A percentile compares a stretch with the other conserved stretches of the same genome.
Conservation (phyloP, 2,113 vertebrate species). For the Lycocorax pyrrhopterus region DNA sequence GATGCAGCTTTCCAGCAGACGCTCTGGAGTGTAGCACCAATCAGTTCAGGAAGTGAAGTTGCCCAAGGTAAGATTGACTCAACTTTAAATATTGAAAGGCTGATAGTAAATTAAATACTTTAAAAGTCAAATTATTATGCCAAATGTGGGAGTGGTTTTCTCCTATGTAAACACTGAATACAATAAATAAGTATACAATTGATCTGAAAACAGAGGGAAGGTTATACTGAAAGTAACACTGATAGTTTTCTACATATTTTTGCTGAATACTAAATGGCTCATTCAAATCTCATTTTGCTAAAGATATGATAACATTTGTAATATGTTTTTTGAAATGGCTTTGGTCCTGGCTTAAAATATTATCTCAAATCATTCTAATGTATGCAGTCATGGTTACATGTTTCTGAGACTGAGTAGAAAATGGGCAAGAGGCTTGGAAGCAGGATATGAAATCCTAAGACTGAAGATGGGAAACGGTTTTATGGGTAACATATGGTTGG, state of each 20-base stretch:
- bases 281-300: not conserved
- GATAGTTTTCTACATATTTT: not conserved
- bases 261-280: not conserved
- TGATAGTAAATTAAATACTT: not conserved
- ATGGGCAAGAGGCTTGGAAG: not conserved
- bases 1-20: slow-evolving; percentile 97
- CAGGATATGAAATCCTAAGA: not conserved
- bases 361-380: not conserved
- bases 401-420: not conserved
- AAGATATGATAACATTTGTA: not conserved
- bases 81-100: not conserved
- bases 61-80: slow-evolving; percentile 84
- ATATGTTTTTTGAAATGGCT: not conserved
- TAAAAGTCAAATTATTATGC: not conserved
- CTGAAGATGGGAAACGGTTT: not conserved
- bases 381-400: not conserved
- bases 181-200: not conserved
- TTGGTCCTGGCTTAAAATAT: not conserved
- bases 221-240: not conserved
- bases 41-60: slow-evolving; percentile 94
- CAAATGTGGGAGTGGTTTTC: not conserved
- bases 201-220: not conserved
- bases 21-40: slow-evolving; percentile 93
- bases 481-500: not conserved
- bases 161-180: not conserved